Base-by-base conservation (phyloP, 2,797 vertebrate species). In the Aphelocoma californica region DNA sequence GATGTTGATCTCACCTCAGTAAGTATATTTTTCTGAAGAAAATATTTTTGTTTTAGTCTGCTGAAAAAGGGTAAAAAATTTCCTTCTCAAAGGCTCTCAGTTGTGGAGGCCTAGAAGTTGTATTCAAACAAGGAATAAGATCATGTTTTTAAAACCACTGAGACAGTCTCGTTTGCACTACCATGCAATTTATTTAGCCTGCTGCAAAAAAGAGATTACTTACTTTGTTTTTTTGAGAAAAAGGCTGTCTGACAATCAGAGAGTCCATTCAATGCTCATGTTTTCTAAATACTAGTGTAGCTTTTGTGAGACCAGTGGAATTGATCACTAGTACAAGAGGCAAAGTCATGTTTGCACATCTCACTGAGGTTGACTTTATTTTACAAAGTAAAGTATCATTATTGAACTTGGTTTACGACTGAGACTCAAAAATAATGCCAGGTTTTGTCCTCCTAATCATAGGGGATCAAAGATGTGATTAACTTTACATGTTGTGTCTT, bases 201-300 rank as follows among this genome's bases (percentile, higher is more conserved):
- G 25, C n/a, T 86, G 12, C 20, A 36, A 79, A 71, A 28, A 51
- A 34, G 2, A 31, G 18, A 31, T 28, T 69, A 14, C 40, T 69
- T 40, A 14, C 40, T 40, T 40, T 40, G 40, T 45, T 48, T 50
- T 31, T 80, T 79, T 62, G 47, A 84, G 56, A 36, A 79, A 69
- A 54, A 56, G 21, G 1, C 15, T 72, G 5, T 38, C n/a, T 56
- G 54, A 31, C 32, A 70, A 29, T 51, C 20, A 60, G 26, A 29
- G 18, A 64, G 21, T 32, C 18, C n/a, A 20, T 79, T 81, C 0
- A 2, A 7, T 70, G 20, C 19, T 86, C 3, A 5, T 0, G 0
- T 47, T 90, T 90, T 93, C 60, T 82, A 64, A 48, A 57, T 48
- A 47, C 8, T 25, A 40, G 12, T 8, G 3, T 5, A 28, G 31